Evolutionary conservation across 2,113 vertebrate genomes (phyloP).

Genomic region (Xiphophorus maculatus): DNA sequence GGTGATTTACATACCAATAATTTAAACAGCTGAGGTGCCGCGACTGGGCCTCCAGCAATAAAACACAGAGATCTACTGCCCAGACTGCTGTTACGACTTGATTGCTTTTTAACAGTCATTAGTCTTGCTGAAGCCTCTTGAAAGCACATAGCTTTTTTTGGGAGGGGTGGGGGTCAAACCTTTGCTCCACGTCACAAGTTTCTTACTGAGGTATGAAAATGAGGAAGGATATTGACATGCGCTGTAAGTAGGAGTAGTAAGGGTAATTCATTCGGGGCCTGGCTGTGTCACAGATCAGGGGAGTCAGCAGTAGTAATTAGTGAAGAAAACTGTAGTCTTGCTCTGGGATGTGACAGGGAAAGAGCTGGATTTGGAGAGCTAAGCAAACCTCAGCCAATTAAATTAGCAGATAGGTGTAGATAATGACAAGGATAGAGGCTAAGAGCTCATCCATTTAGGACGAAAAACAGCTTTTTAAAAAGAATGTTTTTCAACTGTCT

Average conservation of each 20-base stretch:
- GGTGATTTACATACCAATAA: slow-evolving; percentile 82
- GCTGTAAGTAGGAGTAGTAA: slow-evolving; percentile 47
- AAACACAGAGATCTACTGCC: slow-evolving; percentile 73
- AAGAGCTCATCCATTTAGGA: slow-evolving; percentile 29
- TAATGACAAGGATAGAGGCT: slow-evolving; percentile 38
- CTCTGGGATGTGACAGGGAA: slow-evolving; percentile 48
- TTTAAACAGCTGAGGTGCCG: slow-evolving; percentile 71
- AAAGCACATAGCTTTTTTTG: slow-evolving; percentile 43
- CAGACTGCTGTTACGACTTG: slow-evolving; percentile 65
- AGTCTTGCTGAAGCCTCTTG: slow-evolving; percentile 58
- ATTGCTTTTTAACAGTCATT: slow-evolving; percentile 80
- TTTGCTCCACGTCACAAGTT: slow-evolving; percentile 26
- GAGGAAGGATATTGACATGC: slow-evolving; percentile 55
- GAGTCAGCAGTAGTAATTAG: slow-evolving; percentile 70
- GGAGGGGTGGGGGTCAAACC: slow-evolving; percentile 23
- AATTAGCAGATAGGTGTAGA: slow-evolving; percentile 33
- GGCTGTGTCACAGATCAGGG: slow-evolving; percentile 58
- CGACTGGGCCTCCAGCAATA: slow-evolving; percentile 72
- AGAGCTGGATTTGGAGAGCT: slow-evolving; percentile 48
- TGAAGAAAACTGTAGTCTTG: slow-evolving; percentile 50
- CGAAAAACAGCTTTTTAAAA: slow-evolving; percentile 16
- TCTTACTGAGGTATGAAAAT: slow-evolving; percentile 55
- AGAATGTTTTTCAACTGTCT: neutral
- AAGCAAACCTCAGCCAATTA: slow-evolving; percentile 54
- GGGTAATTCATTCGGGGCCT: slow-evolving; percentile 34